Evolutionary conservation across 1,140 invertebrate genomes (phyloP), one percentile per base, ranked within the genome.

Genomic region (Euwallacea fornicatus): DNA sequence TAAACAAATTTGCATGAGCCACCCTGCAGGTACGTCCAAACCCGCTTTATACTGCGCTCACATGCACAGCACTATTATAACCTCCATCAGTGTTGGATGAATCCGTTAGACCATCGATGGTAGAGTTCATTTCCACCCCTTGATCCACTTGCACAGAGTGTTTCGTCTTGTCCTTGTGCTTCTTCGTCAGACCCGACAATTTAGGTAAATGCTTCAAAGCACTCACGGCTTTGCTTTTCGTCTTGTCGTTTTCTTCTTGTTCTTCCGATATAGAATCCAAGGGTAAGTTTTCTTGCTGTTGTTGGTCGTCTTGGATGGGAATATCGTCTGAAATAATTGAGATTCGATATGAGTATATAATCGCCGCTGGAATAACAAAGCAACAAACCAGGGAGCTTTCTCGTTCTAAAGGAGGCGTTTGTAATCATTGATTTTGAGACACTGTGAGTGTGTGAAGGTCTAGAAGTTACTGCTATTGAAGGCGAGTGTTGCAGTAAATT

Each of bases 341-440:
- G 8, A 0, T 50, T 65, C 2, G 60, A 2, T 41, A 61, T 42
- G 7, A 33, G 0, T 8, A n/a, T 33, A 4, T 33, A 2, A 33
- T 33, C 21, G 4, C 21, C 21, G 1, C 21, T 2, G 21, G 21
- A 33, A 33, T 33, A 33, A 33, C 21, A 33, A 33, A 1, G 21
- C 21, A 33, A 33, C 21, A 11, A 9, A 93, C 91, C 94, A 86
- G 96, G 96, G 71, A 98, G 85, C 84, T 97, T 98, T 84, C 95
- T 96, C 59, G 95, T 95, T 72, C 94, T 89, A 83, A 98, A 98
- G 76, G 95, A 98, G 74, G 96, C 96, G 85, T 97, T 97, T 54
- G 95, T 98, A 70, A 98, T 97, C 89, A 97, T 96, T 7, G 94
- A 93, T 84, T 97, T 97, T 0, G 91, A 92, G 72, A 95, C 87